phyloP scores from a whole-genome alignment of 2,113 vertebrate species.

The Thomomys bottae region DNA sequence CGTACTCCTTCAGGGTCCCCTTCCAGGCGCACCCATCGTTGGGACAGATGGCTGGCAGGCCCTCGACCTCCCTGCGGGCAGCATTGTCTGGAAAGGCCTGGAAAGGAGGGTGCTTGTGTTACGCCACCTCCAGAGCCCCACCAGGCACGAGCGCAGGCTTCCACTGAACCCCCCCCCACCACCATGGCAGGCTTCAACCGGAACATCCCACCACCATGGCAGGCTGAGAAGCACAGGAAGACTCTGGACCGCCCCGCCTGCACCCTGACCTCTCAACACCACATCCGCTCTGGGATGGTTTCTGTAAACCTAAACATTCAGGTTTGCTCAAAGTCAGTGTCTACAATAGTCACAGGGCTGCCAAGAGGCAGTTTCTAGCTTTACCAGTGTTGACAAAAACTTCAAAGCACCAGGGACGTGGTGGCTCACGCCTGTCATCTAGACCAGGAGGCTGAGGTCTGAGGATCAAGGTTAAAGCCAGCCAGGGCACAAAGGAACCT shows the following conservation, averaged over 20 bases:
- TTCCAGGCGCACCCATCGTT: constrained; percentile 91
- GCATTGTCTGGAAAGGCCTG: constrained; percentile 97
- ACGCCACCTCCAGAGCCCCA: neutral
- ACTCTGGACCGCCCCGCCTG: no score
- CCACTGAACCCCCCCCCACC: no score
- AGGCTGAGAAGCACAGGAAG: neutral
- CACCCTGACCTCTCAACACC: no score
- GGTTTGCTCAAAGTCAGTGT: no score
- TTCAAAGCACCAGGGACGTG: no score
- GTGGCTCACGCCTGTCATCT: no score
- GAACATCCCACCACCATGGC: accelerated
- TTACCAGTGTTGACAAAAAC: neutral
- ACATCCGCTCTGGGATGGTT: accelerated
- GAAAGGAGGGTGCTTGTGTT: neutral
- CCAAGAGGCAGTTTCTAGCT: no score
- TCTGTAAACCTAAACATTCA: neutral
- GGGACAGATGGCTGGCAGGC: constrained; percentile 91
- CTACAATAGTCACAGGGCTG: no score
- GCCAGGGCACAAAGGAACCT: no score
- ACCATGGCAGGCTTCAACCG: neutral
- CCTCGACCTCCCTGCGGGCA: constrained; percentile 94
- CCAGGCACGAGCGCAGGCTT: neutral
- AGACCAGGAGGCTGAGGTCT: no score
- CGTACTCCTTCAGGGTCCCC: constrained; percentile 94
- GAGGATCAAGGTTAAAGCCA: no score